A percentile compares a stretch with the other conserved stretches of the same genome.
Evolutionary conservation across 2,113 vertebrate species (phyloP).

Genomic region (Hyla sarda): DNA sequence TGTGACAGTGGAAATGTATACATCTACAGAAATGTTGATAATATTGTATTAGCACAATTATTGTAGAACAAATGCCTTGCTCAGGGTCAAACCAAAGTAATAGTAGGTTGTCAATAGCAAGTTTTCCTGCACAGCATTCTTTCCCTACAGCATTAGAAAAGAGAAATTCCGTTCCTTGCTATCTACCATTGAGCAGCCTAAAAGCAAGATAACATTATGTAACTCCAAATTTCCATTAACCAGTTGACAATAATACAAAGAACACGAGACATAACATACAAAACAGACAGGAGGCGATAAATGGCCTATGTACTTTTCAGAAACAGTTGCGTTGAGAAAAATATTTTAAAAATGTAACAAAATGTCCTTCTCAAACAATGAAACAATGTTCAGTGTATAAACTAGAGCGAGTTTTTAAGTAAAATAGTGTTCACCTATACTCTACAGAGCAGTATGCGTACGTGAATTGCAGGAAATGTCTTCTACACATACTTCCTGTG

Average conservation of each 20-base stretch:
- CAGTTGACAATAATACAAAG: neutral
- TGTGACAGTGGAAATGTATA: too few relatives aligned
- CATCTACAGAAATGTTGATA: too few relatives aligned
- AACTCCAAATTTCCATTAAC: neutral
- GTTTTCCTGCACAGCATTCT: neutral
- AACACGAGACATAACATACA: neutral
- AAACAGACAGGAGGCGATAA: neutral
- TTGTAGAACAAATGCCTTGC: too few relatives aligned
- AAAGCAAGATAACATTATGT: neutral
- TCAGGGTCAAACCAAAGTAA: neutral
- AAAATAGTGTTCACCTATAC: neutral
- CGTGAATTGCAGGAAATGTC: conserved; percentile 7
- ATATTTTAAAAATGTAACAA: neutral
- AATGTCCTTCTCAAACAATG: neutral
- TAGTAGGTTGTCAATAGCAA: neutral
- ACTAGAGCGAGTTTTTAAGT: neutral
- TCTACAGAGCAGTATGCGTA: neutral
- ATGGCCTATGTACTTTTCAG: neutral
- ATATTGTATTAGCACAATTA: too few relatives aligned
- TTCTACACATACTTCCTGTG: neutral
- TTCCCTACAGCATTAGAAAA: neutral
- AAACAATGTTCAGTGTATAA: neutral
- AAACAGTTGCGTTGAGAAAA: neutral
- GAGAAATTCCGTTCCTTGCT: too few relatives aligned
- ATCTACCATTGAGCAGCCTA: too few relatives aligned